These are phyloP conservation scores for Catharus ustulatus DNA, from an alignment of 2,797 vertebrate genomes.

Conservation along the genomic window DNA sequence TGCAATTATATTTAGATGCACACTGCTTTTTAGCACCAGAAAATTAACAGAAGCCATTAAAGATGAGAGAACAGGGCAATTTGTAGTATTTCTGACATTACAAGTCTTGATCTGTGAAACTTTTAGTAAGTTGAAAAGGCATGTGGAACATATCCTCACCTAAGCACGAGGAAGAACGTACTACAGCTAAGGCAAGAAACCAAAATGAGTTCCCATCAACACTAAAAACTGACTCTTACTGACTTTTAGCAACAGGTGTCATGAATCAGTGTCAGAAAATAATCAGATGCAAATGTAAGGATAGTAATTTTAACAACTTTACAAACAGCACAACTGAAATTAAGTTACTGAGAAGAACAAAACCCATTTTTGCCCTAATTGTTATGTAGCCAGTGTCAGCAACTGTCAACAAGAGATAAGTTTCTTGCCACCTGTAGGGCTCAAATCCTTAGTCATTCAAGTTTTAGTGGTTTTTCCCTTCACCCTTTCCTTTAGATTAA, in stretches of 20 bases:
- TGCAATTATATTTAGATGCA: neutral
- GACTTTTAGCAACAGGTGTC: slow-evolving; percentile 33
- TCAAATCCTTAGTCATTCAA: neutral
- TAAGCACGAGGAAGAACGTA: neutral
- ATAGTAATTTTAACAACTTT: neutral
- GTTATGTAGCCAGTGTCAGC: neutral
- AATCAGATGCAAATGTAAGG: neutral
- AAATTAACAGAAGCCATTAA: neutral
- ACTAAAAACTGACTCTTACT: neutral
- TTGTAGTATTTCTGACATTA: neutral
- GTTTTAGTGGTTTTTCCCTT: neutral
- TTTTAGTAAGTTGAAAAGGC: neutral
- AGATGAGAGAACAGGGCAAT: neutral
- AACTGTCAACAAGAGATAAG: neutral
- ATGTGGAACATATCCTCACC: neutral
- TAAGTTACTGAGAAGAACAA: neutral
- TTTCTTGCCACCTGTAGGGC: neutral
- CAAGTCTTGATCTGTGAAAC: neutral
- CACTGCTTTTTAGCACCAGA: neutral
- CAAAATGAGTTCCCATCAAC: neutral
- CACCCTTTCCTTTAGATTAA: neutral
- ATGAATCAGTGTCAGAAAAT: slow-evolving; percentile 6
- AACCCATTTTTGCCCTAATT: neutral
- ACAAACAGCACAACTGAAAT: neutral
- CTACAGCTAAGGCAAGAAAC: neutral